Evolutionary conservation across 92 coral and sea anemone species (phyloP), one percentile per base, ranked within the genome.

Genomic region (Palythoa grandis): DNA sequence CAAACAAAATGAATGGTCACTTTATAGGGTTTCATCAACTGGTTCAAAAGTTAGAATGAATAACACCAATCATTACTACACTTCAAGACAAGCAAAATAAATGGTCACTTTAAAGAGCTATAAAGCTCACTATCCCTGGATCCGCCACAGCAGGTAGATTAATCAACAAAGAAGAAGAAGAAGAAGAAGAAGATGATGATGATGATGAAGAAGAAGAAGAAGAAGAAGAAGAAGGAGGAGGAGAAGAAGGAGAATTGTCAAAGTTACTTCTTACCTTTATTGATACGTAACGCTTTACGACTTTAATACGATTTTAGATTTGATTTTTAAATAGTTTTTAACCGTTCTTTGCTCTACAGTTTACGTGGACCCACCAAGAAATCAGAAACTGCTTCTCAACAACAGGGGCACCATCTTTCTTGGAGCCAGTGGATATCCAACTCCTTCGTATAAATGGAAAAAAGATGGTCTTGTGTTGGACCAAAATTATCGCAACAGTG

Each of bases 361-460:
- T 65, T 17, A 35, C 43, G 61, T 61, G 58, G 8, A 13, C 4
- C 74, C 85, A 20, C 2, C 38, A 9, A 1, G 1, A 11, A 7
- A 1, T 39, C 85, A 80, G 47, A 65, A 80, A 17, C 43, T 80
- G n/a, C 56, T 1, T 9, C 40, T 63, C 38, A 80, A 80, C 72
- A 50, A 20, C 14, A 43, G 43, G 24, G 85, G 19, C 7, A 16
- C n/a, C 19, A 66, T 80, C 74, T 11, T 22, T 19, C 85, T 80
- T 65, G 74, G n/a, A 13, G 85, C 60, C 0, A 3, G 20, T 16
- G 85, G 74, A 1, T 80, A 10, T 66, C 85, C 85, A 0, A 56
- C 43, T 4, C 85, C 85, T 1, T 11, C 20, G 10, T 80, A 29
- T 25, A 40, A 22, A 48, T 80, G 85, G 85, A 80, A 43, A 3